phyloP scores from a whole-genome alignment of 2,113 vertebrate genomes.

The Xyrauchen texanus region DNA sequence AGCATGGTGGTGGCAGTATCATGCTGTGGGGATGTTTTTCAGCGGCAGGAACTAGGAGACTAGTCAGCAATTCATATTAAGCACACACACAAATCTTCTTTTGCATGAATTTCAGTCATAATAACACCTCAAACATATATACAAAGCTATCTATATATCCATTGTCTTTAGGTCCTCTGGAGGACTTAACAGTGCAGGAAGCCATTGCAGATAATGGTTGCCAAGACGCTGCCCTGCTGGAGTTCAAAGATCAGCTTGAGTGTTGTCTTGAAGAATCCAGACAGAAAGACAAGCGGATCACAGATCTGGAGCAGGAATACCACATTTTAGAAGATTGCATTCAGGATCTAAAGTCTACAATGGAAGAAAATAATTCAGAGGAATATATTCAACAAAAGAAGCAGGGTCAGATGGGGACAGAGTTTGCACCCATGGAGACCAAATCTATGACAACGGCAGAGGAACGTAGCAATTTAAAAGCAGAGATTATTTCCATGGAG shows the following conservation, averaged over 20 bases:
- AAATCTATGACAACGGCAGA: too few species aligned
- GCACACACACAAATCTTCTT: not conserved
- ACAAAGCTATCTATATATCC: not conserved
- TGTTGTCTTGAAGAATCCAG: conserved; percentile 61
- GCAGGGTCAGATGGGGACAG: conserved; percentile 65
- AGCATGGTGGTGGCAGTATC: too few species aligned
- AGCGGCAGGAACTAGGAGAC: too few species aligned
- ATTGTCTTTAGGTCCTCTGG: conserved; percentile 41
- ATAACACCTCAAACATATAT: not conserved
- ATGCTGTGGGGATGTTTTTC: too few species aligned
- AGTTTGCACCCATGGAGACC: conserved; percentile 54
- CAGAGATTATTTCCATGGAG: not conserved
- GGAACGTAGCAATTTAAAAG: not conserved
- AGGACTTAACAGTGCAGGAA: conserved; percentile 38
- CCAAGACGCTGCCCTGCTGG: conserved; percentile 56
- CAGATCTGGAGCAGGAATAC: conserved; percentile 66
- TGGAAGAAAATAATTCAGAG: conserved; percentile 58
- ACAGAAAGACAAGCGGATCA: conserved; percentile 32
- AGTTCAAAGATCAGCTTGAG: conserved; percentile 65
- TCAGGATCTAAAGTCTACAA: conserved; percentile 32
- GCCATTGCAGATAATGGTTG: conserved; percentile 37
- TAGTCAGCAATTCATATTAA: not conserved
- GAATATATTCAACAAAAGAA: conserved; percentile 34
- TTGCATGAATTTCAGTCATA: not conserved
- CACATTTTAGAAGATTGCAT: conserved; percentile 60